Evolutionary conservation across 2,797 vertebrate species (phyloP).

Genomic region (Adelosebastes latens): DNA sequence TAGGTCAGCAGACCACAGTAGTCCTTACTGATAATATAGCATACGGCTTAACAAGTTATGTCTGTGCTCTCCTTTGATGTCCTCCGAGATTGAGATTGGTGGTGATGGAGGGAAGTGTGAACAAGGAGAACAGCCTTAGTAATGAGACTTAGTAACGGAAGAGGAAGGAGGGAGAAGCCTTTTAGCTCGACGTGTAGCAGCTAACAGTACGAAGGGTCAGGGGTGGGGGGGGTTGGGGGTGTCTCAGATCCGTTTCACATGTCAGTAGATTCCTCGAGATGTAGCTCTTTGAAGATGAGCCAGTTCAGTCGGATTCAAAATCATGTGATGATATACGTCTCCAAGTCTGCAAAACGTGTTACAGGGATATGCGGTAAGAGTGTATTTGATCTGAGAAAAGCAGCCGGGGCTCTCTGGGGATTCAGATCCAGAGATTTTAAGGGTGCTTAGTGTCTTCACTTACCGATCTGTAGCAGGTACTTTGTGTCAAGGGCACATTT

Average conservation of each 20-base stretch:
- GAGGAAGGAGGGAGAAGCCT: conserved; percentile 12
- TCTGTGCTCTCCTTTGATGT: conserved; percentile 47
- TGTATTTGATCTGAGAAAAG: conserved; percentile 28
- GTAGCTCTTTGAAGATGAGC: conserved; percentile 55
- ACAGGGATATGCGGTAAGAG: background rate
- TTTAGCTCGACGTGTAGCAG: conserved; percentile 34
- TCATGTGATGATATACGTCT: conserved; percentile 38
- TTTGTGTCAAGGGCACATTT: background rate
- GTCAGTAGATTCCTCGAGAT: conserved; percentile 34
- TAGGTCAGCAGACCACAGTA: background rate
- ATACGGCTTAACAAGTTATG: background rate
- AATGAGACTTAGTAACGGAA: conserved; percentile 39
- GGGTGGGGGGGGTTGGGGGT: background rate
- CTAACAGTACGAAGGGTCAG: conserved; percentile 20
- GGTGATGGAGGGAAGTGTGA: conserved; percentile 29
- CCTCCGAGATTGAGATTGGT: conserved; percentile 25
- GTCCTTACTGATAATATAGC: background rate
- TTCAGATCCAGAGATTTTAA: background rate
- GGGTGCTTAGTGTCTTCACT: background rate
- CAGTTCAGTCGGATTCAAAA: conserved; percentile 33
- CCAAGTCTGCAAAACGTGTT: background rate
- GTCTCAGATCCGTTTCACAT: conserved; percentile 8
- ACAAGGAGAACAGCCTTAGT: conserved; percentile 7
- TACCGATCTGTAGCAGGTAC: background rate
- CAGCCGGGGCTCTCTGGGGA: background rate